Evolutionary conservation across 2,888 invertebrate species (phyloP), one percentile per base, ranked within the genome.

Genomic region (Dichetophora obliterata): DNA sequence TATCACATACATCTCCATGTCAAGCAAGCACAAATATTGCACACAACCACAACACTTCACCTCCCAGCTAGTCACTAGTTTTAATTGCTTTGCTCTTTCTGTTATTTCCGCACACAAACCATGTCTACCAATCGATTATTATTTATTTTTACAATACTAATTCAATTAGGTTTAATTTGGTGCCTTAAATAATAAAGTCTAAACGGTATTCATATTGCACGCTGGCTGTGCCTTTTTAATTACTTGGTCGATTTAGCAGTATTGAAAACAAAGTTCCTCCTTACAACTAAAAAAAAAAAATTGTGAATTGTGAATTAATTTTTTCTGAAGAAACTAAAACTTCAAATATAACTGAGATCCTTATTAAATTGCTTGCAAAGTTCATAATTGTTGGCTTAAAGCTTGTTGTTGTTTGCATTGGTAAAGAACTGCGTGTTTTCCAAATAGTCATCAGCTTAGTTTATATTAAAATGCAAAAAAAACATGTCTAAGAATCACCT

Each of bases 81-180:
- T 57, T 54, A n/a, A 14, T 4, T 22, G 22, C 14, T 9, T 24
- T 24, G 54, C 2, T 4, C 31, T 31, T 31, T 31, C 31, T 31
- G 31, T 22, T 54, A 2, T 54, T 54, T 22, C 54, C 24, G 0
- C 57, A n/a, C 24, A 19, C n/a, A 43, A 66, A 66, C 19, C 68
- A 68, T 48, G 27, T 68, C 16, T 68, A 24, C 52, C 37, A 54
- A 71, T 71, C 57, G 71, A 71, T 71, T 71, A 54, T 34, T 14
- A n/a, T 24, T 34, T 14, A 71, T 34, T 57, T 37, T 31, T 27
- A 16, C 27, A 50, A 54, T 11, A 71, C 71, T 71, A 71, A 71
- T 71, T 71, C 11, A 71, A 71, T 71, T 71, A 71, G 37, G 57
- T n/a, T 57, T 71, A n/a, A 24, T 27, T 11, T 68, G 27, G 68